Base-by-base conservation (phyloP, 1,140 invertebrate genomes). In the Hormaphis cornu region DNA sequence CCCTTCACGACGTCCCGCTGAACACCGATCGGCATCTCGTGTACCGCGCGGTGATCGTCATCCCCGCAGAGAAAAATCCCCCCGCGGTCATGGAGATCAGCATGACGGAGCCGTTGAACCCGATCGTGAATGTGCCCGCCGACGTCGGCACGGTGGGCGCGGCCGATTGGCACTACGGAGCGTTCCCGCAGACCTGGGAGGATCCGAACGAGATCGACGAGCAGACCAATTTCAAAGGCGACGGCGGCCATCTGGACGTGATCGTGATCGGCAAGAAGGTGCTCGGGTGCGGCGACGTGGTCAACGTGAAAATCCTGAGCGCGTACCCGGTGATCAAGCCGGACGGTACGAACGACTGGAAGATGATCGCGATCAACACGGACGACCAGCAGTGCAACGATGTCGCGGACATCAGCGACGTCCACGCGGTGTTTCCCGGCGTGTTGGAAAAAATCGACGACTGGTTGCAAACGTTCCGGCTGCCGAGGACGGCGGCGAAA, bases 91-190 rank as follows among this genome's bases (percentile, higher is more conserved):
- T 76, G 58, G 75, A 93, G 88, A 95, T 97, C 71, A 86, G 84
- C 73, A 86, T 95, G 69, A 89, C 89, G 74, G 94, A 97, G 76
- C 83, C 86, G 7, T 78, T 99, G 73, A 98, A 98, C 80, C 97
- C 97, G 24, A 98, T 99, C 74, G 97, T 96, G 77, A 97, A 99
- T 81, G 91, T 94, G 77, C 81, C 97, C 28, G 84, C 97, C 70
- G 99, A 86, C 82, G 96, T 99, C 14, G 97, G 97, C 24, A 99
- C 99, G 80, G 99, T 99, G 75, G n/a, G n/a, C n/a, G n/a, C n/a
- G n/a, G n/a, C n/a, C n/a, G n/a, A n/a, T n/a, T 99, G 97, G 97
- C 99, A 99, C 81, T 99, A 99, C 80, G 97, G 97, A 72, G 97
- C 97, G 54, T 77, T 99, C 54, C 97, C 97, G 46, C 97, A 91